Evolutionary conservation across 2,797 vertebrate genomes (phyloP), one percentile per base, ranked within the genome.

Genomic region (Knipowitschia caucasica): DNA sequence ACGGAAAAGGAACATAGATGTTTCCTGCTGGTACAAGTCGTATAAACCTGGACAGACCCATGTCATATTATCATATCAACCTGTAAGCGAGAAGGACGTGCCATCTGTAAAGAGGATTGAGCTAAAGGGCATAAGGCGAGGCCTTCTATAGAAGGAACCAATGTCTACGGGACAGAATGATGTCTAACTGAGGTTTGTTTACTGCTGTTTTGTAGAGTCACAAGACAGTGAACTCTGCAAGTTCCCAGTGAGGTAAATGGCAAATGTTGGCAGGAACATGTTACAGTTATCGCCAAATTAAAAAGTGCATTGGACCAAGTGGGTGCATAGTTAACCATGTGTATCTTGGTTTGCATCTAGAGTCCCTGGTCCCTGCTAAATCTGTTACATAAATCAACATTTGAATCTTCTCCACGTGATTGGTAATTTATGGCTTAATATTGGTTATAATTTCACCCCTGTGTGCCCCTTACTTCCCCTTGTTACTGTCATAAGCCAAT

Each of bases 401-500:
- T n/a, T 40, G 18, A 11, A 9, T 43, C 23, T 7, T 17, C 36
- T 62, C 62, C 66, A 57, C 74, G 73, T 53, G 52, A 77, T 34
- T 35, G 75, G 20, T 33, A 27, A 40, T 53, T 35, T 50, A 21
- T 52, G 14, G 40, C 38, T 29, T 59, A 46, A 66, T 70, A 52
- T 56, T 73, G 64, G 60, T 67, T 67, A 74, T 63, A 67, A 64
- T 36, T 58, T 79, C 63, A 77, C 77, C 81, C 77, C 34, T 69
- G 53, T 25, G n/a, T 86, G 81, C 67, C 80, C 82, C 53, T 25
- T 53, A 34, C 54, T 75, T 71, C 61, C 74, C 63, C 53, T 43
- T 54, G 54, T 83, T 76, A 78, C 53, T 54, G 68, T 69, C 35
- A 59, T 83, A 81, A 88, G 84, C 72, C 72, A 87, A 85, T 86